Percentiles rank a stretch among this genome's conserved stretches.
phyloP scores from a whole-genome alignment of 2,113 vertebrate species.

The Tinamus guttatus region DNA sequence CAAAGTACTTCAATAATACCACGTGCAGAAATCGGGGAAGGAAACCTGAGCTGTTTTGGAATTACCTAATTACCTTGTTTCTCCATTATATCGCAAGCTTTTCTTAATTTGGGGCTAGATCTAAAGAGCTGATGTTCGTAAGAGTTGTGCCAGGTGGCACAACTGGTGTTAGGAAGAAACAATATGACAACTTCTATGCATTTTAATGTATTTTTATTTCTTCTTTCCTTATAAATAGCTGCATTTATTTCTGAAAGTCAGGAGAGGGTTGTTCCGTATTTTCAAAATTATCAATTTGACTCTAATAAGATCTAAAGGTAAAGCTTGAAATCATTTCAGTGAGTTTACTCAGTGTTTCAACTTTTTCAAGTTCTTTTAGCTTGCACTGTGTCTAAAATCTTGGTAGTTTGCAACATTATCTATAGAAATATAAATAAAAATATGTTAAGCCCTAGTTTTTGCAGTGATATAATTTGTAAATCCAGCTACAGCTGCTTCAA shows the following conservation, averaged over 20 bases:
- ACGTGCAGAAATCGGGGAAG: neutral
- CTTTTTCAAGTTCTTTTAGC: neutral
- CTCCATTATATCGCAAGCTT: neutral
- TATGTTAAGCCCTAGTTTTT: neutral
- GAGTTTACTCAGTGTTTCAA: neutral
- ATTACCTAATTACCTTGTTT: neutral
- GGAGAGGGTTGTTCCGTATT: neutral
- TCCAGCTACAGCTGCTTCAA: neutral
- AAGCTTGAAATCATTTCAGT: neutral
- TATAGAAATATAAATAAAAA: neutral
- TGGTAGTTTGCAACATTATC: neutral
- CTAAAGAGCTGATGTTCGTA: neutral
- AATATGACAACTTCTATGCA: neutral
- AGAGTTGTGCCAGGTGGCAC: neutral
- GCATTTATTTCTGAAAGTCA: neutral
- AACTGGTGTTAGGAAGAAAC: neutral
- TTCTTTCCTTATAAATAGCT: neutral
- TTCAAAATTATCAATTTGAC: slow-evolving; percentile 3
- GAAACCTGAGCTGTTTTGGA: neutral
- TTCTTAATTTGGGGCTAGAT: neutral
- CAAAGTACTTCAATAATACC: neutral
- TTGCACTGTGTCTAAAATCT: neutral
- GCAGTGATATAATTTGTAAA: neutral
- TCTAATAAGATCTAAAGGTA: slow-evolving; percentile 18
- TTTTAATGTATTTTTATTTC: neutral